Evolutionary conservation across 1,140 invertebrate genomes (phyloP).

Genomic region (Nephila pilipes): DNA sequence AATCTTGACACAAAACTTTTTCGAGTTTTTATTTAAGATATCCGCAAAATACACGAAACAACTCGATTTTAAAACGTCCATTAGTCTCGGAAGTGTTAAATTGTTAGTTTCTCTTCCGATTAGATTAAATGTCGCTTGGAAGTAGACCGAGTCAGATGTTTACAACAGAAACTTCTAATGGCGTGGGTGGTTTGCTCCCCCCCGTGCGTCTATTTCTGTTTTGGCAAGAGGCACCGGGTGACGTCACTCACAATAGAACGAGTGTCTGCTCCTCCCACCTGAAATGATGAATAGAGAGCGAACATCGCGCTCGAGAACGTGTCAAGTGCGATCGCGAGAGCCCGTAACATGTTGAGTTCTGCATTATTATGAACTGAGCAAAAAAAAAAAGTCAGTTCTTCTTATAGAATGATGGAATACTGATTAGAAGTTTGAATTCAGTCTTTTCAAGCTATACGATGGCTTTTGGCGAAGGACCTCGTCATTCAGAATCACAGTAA

Average conservation of each 20-base stretch:
- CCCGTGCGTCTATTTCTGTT: neutral
- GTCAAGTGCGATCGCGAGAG: neutral
- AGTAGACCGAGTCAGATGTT: neutral
- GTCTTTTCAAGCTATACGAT: too few relatives aligned
- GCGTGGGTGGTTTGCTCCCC: neutral
- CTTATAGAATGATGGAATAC: too few relatives aligned
- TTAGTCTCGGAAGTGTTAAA: neutral
- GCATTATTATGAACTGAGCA: too few relatives aligned
- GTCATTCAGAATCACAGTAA: too few relatives aligned
- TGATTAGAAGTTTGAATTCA: too few relatives aligned
- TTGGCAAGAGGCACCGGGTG: neutral
- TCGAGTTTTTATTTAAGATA: too few relatives aligned
- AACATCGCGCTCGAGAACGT: neutral
- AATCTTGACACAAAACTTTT: too few relatives aligned
- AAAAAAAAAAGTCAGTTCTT: too few relatives aligned
- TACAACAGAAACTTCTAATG: neutral
- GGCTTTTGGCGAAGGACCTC: too few relatives aligned
- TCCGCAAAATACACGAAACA: too few relatives aligned
- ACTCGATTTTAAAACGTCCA: too few relatives aligned
- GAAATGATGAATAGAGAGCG: constrained; percentile 5
- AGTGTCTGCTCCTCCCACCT: constrained; percentile 17
- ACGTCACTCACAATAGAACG: neutral
- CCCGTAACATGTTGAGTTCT: neutral
- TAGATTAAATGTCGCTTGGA: neutral
- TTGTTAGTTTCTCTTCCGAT: neutral